Evolutionary conservation across 2,113 vertebrate species (phyloP).

Genomic region (Neofelis nebulosa): DNA sequence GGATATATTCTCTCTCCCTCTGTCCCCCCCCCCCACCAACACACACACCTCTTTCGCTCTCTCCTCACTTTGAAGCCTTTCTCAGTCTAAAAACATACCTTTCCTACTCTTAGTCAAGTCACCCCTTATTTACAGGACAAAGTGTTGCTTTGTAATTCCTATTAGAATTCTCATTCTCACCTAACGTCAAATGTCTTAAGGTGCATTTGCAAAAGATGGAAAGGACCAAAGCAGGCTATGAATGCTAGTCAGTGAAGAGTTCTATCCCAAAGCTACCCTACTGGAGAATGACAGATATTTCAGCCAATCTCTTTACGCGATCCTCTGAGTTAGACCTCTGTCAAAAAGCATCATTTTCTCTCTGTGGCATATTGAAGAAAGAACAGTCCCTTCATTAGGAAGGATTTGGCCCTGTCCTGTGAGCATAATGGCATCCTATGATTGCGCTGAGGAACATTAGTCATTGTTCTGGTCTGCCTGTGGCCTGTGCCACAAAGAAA

Average conservation of each 20-base stretch:
- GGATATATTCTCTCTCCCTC: neutral
- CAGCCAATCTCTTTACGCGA: neutral
- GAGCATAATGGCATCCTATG: neutral
- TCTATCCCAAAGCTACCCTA: neutral
- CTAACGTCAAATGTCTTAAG: neutral
- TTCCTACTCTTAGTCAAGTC: neutral
- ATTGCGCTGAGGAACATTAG: neutral
- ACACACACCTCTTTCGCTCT: neutral
- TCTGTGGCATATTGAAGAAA: neutral
- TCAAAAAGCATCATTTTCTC: neutral
- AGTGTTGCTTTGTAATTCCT: neutral
- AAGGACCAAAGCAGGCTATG: neutral
- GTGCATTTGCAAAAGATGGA: neutral
- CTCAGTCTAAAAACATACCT: neutral
- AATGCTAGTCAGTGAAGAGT: neutral
- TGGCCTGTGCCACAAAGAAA: neutral
- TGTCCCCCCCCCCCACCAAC: no score
- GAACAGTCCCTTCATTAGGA: neutral
- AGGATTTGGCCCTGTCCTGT: neutral
- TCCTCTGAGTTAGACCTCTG: neutral
- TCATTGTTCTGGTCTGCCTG: neutral
- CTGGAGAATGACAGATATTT: neutral
- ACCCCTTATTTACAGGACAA: neutral
- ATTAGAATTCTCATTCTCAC: neutral
- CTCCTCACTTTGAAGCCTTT: neutral